Evolutionary conservation across 2,113 vertebrate genomes (phyloP).

Genomic region (Pelusios castaneus): DNA sequence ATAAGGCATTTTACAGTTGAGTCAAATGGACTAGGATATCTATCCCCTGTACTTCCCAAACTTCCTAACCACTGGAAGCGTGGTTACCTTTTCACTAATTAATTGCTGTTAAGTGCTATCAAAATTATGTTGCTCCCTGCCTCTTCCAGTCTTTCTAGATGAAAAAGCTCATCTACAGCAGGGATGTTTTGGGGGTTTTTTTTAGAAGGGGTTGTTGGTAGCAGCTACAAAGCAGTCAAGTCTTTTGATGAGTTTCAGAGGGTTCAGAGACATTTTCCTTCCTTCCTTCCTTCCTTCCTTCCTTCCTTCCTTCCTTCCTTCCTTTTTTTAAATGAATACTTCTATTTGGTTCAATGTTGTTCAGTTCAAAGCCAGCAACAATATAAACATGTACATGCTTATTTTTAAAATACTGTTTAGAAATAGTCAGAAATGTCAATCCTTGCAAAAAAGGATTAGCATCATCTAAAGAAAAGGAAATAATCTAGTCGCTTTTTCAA

Average conservation of each 20-base stretch:
- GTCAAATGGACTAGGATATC: background rate
- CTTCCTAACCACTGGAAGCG: background rate
- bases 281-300: background rate
- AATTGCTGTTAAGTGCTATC: background rate
- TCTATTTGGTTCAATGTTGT: background rate
- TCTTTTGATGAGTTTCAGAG: background rate
- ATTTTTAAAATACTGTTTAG: too few species aligned
- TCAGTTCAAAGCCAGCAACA: background rate
- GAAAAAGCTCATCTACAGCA: background rate
- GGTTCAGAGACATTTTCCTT: background rate
- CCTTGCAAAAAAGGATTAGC: background rate
- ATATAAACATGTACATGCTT: too few species aligned
- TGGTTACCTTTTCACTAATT: background rate
- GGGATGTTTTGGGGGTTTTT: background rate
- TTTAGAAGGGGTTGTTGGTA: background rate
- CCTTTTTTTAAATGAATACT: background rate
- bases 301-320: background rate
- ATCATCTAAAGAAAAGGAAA: background rate
- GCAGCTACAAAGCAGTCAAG: background rate
- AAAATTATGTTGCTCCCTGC: background rate
- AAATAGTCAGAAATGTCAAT: background rate
- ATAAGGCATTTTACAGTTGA: background rate
- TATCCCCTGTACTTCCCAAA: background rate
- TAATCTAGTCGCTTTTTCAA: background rate
- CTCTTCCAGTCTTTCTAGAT: background rate